phyloP scores from a whole-genome alignment of 1,140 invertebrate species.

The Pentalonia nigronervosa region DNA sequence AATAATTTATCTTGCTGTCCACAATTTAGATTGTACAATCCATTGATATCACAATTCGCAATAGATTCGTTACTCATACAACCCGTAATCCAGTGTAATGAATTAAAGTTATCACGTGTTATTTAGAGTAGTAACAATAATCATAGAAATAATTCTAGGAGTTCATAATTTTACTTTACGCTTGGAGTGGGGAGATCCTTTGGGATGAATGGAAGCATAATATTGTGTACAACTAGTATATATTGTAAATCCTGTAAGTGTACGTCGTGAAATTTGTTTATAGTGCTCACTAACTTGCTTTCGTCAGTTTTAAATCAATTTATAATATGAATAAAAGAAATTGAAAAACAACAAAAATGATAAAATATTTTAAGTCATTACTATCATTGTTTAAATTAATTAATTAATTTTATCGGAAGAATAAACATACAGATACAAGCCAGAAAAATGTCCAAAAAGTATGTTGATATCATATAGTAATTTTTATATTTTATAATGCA shows the following conservation, averaged over 20 bases:
- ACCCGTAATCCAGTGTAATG: not conserved
- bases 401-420: not conserved
- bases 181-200: conserved; percentile 38
- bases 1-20: not conserved
- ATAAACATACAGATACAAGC: not conserved
- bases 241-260: conserved; percentile 36
- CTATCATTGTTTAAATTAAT: not conserved
- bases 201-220: conserved; percentile 33
- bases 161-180: not conserved
- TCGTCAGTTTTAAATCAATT: not conserved
- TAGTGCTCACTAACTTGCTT: not conserved
- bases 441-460: conserved; percentile 6
- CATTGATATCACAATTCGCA: not conserved
- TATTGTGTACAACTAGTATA: conserved; percentile 33
- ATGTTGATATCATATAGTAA: not conserved
- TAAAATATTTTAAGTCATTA: not conserved
- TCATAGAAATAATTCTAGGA: conserved; percentile 5
- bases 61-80: not conserved
- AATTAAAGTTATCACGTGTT: conserved; percentile 9
- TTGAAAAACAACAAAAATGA: conserved; percentile 8
- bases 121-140: not conserved
- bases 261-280: conserved; percentile 25
- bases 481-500: not conserved
- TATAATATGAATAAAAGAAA: not conserved
- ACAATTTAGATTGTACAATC: not conserved